Evolutionary conservation across 1,140 invertebrate genomes (phyloP).

Genomic region (Macrostomum lignano): DNA sequence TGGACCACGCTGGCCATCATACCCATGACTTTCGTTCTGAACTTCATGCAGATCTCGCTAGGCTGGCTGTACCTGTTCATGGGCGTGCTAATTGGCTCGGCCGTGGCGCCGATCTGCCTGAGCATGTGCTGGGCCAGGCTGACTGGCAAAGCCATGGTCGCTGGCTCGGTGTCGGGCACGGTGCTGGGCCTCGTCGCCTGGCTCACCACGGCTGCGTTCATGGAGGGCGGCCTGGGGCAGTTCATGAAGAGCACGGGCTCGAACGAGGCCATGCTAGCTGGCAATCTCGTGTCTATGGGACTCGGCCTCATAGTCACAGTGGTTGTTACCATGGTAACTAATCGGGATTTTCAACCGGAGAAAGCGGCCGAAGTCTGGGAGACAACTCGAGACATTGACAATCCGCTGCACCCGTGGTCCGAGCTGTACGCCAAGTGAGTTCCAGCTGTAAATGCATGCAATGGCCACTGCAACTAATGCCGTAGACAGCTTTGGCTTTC

Average conservation of each 20-base stretch:
- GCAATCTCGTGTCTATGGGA: constrained; percentile 23
- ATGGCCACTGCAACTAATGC: too few species aligned
- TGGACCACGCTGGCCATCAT: constrained; percentile 15
- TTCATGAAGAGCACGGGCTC: constrained; percentile 22
- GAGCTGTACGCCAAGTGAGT: constrained; percentile 21
- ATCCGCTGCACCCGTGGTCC: constrained; percentile 26
- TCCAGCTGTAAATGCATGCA: too few species aligned
- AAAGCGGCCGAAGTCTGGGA: constrained; percentile 19
- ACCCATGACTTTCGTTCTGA: constrained; percentile 19
- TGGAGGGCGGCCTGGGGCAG: constrained; percentile 15
- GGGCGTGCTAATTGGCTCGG: constrained; percentile 26
- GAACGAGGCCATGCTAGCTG: constrained; percentile 21
- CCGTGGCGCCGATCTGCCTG: constrained; percentile 23
- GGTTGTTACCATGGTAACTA: constrained; percentile 14
- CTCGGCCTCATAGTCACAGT: constrained; percentile 18
- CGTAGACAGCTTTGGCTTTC: too few species aligned
- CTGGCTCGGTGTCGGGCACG: constrained; percentile 18
- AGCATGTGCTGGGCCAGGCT: constrained; percentile 25
- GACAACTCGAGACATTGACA: constrained; percentile 28
- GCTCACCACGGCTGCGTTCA: constrained; percentile 17
- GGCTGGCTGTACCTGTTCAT: constrained; percentile 26
- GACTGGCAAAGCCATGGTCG: constrained; percentile 19
- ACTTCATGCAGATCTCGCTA: constrained; percentile 18
- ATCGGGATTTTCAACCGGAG: constrained; percentile 8
- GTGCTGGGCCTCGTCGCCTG: constrained; percentile 18